Conservation (phyloP, 2,888 invertebrate species). For the Hirtodrosophila duncani region DNA sequence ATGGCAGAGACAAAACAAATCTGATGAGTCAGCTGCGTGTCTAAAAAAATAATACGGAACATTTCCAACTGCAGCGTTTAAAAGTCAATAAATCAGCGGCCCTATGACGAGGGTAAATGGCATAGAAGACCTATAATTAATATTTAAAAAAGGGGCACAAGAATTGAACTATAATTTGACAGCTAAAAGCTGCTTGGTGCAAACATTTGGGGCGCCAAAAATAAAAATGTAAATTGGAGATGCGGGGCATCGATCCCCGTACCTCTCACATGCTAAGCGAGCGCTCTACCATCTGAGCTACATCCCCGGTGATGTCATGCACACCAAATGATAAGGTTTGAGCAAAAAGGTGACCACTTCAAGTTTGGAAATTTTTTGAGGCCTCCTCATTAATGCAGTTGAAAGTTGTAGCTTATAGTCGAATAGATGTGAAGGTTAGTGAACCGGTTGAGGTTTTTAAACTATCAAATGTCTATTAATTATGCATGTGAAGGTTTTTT, state of each 20-base stretch:
- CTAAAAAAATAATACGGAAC: slow-evolving; percentile 30
- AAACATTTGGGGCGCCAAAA: no score
- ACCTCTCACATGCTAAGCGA: slow-evolving; percentile 79
- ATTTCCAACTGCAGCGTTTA: slow-evolving; percentile 49
- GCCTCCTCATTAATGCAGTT: no score
- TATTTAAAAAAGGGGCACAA: slow-evolving; percentile 26
- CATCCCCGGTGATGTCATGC: slow-evolving; percentile 12
- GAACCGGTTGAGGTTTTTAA: no score
- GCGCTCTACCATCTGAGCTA: slow-evolving; percentile 77
- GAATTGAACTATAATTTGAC: slow-evolving; percentile 2
- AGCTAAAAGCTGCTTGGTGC: no score
- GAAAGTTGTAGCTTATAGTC: no score
- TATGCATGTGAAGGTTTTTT: no score
- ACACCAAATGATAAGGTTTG: background rate
- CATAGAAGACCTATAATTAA: slow-evolving; percentile 41
- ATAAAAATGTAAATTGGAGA: slow-evolving; percentile 59
- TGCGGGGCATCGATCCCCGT: slow-evolving; percentile 79
- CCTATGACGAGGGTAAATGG: slow-evolving; percentile 57
- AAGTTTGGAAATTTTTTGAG: background rate
- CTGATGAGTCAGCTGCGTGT: slow-evolving; percentile 69
- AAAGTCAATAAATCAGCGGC: slow-evolving; percentile 71
- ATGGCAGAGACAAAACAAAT: slow-evolving; percentile 57
- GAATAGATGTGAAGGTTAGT: no score
- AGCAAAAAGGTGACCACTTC: background rate
- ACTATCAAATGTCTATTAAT: no score